Percentiles rank a stretch among this genome's conserved stretches.
Evolutionary conservation across 2,113 vertebrate species (phyloP).

Genomic region (Platichthys flesus): DNA sequence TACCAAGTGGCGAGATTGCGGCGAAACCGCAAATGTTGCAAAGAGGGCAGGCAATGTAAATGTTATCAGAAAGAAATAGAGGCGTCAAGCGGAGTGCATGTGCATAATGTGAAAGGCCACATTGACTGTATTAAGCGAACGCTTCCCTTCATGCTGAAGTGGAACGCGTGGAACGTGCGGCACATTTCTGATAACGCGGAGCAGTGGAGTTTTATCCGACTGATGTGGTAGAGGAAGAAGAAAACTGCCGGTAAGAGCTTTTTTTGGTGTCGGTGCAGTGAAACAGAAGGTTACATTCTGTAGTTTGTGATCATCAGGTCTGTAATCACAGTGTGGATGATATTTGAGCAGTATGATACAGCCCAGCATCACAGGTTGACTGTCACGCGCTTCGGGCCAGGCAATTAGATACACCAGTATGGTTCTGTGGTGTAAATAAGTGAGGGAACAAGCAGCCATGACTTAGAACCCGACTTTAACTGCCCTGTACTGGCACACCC

Average conservation of each 20-base stretch:
- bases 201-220: conserved; percentile 24
- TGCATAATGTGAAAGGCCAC: conserved; percentile 26
- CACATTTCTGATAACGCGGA: conserved; percentile 31
- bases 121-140: conserved; percentile 16
- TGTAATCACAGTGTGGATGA: conserved; percentile 1
- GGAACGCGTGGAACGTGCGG: conserved; percentile 12
- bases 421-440: not conserved
- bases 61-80: conserved; percentile 48
- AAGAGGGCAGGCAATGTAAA: conserved; percentile 42
- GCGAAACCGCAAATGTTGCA: conserved; percentile 19
- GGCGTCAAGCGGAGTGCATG: conserved; percentile 34
- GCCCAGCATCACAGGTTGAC: conserved; percentile 7
- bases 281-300: conserved; percentile 16
- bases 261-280: conserved; percentile 14
- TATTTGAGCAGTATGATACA: conserved; percentile 11
- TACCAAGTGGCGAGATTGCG: conserved; percentile 17
- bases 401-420: not conserved
- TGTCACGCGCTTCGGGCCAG: not conserved
- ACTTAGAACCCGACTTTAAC: not conserved
- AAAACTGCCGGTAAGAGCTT: not conserved
- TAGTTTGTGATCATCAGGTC: not conserved
- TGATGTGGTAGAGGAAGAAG: conserved; percentile 9
- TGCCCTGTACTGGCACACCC: not conserved
- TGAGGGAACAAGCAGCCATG: not conserved
- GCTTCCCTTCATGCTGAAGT: conserved; percentile 18